Conservation (phyloP, 2,113 vertebrate genomes). For the Chitala chitala region DNA sequence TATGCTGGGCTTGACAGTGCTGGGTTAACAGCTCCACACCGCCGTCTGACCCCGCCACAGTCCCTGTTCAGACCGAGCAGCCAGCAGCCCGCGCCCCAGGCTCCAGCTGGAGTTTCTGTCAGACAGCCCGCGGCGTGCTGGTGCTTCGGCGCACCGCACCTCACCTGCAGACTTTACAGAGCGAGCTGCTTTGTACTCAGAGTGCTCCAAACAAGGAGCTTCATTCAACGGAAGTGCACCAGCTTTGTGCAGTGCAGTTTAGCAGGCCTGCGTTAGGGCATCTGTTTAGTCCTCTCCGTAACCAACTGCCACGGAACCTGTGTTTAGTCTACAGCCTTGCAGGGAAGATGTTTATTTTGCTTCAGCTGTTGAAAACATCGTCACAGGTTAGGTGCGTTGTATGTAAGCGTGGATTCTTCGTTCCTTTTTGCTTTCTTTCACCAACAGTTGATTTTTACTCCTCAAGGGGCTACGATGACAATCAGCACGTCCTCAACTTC, state of each 20-base stretch:
- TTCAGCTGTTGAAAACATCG: neutral
- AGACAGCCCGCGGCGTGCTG: neutral
- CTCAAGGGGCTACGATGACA: too few species aligned
- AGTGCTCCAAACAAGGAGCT: too few species aligned
- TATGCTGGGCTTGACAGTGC: conserved; percentile 17
- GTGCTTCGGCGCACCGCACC: too few species aligned
- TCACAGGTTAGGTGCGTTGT: neutral
- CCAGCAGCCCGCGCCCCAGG: conserved; percentile 39
- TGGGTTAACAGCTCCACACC: conserved; percentile 60
- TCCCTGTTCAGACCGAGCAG: conserved; percentile 52
- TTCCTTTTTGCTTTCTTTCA: neutral
- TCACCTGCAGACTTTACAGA: neutral
- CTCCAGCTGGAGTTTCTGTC: conserved; percentile 41
- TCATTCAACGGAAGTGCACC: neutral
- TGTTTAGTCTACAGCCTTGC: neutral
- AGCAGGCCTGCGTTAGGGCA: neutral
- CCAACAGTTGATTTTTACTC: too few species aligned
- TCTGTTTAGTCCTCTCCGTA: neutral
- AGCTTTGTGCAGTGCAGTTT: neutral
- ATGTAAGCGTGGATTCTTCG: neutral
- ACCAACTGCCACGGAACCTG: neutral
- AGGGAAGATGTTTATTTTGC: neutral
- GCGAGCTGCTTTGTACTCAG: neutral
- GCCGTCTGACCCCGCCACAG: conserved; percentile 64
- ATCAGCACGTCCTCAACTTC: too few species aligned